Evolutionary conservation across 2,888 invertebrate genomes (phyloP), one percentile per base, ranked within the genome.

Genomic region (Drosophila sordidula): DNA sequence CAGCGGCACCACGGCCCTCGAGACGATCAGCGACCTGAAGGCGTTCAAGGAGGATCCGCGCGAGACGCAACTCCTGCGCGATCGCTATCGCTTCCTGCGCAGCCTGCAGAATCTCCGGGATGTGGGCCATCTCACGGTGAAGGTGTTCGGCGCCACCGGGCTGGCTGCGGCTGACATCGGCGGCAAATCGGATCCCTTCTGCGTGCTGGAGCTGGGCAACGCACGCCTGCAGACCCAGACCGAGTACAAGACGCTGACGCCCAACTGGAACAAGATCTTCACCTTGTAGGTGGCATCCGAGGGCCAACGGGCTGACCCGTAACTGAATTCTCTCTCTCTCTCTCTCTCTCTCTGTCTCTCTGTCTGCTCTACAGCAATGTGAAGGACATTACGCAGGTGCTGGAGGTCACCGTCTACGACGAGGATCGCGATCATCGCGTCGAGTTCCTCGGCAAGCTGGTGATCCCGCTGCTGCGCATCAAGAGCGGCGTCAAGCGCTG

Each of bases 241-340:
- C 0, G 99, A 99, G 92, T 99, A 99, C 92, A 99, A 99, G 92
- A 99, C 99, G 0, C 93, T 99, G 22, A 94, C 96, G 56, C 99
- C 99, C 0, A 97, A 96, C 77, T 99, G 99, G 99, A 98, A 98
- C 93, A 99, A 99, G 93, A 97, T 99, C 79, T 99, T 99, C 91
- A 98, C 98, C 45, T 99, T 99, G 97, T 98, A 93, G 95, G 96
- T 94, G 3, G 6, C 16, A 11, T 4, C 9, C 3, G 3, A 6
- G 2, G 22, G 22, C 22, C 29, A 29, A 8, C 8, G 9, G 3
- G 3, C 9, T 29, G 29, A 3, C 8, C 9, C 29, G 0, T 29
- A 29, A 29, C 9, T 4, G 0, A 29, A 2, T n/a, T 18, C 8
- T 26, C 26, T 26, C 26, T 26, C 25, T 6, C 25, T 25, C 25